Evolutionary conservation across 2,888 invertebrate genomes (phyloP).

Genomic region (Microctonus hyperodae): DNA sequence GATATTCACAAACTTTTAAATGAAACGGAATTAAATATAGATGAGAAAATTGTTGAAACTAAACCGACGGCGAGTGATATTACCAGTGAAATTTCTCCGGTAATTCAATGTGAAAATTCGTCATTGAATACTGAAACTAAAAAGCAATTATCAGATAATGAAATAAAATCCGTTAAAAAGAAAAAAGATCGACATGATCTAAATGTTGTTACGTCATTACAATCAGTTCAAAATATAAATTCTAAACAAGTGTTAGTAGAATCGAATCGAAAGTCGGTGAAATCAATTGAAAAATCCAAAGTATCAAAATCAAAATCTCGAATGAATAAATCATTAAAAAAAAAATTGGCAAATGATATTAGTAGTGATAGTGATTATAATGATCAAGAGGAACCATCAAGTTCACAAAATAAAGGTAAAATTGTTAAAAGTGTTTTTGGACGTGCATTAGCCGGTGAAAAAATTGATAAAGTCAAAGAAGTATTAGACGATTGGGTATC

Average conservation of each 20-base stretch:
- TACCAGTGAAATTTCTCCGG: neutral
- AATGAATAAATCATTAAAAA: constrained; percentile 10
- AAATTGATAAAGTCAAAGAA: constrained; percentile 56
- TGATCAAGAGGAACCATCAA: constrained; percentile 38
- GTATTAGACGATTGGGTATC: constrained; percentile 59
- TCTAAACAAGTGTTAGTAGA: neutral
- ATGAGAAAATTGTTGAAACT: neutral
- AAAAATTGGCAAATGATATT: constrained; percentile 6
- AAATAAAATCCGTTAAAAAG: neutral
- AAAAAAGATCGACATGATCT: neutral
- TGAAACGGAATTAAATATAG: constrained; percentile 37
- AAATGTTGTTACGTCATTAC: neutral
- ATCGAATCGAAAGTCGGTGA: constrained; percentile 2
- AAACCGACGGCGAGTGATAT: neutral
- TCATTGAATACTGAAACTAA: neutral
- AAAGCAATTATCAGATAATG: neutral
- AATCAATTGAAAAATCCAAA: constrained; percentile 14
- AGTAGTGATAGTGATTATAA: constrained; percentile 49
- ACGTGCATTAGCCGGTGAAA: constrained; percentile 56
- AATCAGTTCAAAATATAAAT: neutral
- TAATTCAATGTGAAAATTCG: neutral
- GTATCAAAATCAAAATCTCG: constrained; percentile 9
- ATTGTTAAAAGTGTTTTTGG: constrained; percentile 60
- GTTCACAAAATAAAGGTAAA: constrained; percentile 52
- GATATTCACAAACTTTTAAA: constrained; percentile 48